Base-by-base conservation (phyloP, 2,888 invertebrate genomes). In the Cartodere bifasciata region DNA sequence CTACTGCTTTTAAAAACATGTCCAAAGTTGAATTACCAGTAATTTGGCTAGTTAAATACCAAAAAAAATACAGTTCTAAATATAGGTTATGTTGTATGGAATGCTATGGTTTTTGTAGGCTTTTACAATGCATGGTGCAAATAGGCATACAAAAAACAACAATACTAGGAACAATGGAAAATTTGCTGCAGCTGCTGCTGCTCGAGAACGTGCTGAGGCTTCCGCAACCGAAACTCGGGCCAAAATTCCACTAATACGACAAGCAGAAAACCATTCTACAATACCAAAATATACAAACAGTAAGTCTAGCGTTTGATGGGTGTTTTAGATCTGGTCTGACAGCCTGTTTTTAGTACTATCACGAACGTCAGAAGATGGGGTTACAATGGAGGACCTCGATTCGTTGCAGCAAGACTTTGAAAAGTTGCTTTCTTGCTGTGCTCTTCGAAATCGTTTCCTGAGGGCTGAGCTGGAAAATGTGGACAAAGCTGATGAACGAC, bases 321-420 rank as follows among this genome's bases (percentile, higher is more conserved):
- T 15, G 9, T 13, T 9, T 2, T 28, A n/a, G 13, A 26, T 15
- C 4, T 11, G 13, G 11, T 23, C 23, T 25, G 25, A 4, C 20
- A 27, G n/a, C n/a, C 31, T 36, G 13, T 24, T 46, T 47, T 26
- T 36, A 50, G 72, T 80, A 13, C 59, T 83, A 28, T 68, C 70
- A 7, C 68, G 82, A 32, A 68, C 72, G 16, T 65, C 72, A 2
- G 81, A 82, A 35, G 86, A 86, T 48, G 74, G 75, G 3, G 72
- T 91, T 36, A 79, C 76, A 11, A 80, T 88, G 66, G 91, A 92
- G 46, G 91, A 94, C 52, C 63, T 92, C 27, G 90, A 92, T 55
- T 70, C 74, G 2, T 62, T 94, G 6, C 92, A 94, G 55, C 62
- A 80, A 29, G 92, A 94, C 55, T 60, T 92, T 29, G 92, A 94